phyloP scores from a whole-genome alignment of 2,888 invertebrate genomes.

The Plutella xylostella region DNA sequence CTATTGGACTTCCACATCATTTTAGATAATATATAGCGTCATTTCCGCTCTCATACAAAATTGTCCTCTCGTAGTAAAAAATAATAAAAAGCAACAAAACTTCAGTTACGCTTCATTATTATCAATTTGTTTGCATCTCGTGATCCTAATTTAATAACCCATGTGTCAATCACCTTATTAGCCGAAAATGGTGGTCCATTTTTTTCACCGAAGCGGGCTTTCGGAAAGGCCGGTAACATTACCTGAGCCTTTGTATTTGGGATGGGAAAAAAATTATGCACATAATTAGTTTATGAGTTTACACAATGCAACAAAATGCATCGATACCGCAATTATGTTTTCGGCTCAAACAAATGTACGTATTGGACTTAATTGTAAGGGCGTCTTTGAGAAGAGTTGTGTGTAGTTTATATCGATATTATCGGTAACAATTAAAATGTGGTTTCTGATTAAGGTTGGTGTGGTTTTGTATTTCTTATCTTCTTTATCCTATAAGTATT shows the following conservation, averaged over 20 bases:
- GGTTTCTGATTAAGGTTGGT: too few relatives aligned
- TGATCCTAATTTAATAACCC: slow-evolving; percentile 37
- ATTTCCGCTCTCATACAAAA: too few relatives aligned
- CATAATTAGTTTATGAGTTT: slow-evolving; percentile 62
- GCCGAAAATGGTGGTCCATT: slow-evolving; percentile 33
- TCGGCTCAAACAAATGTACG: slow-evolving; percentile 53
- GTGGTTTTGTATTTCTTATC: too few relatives aligned
- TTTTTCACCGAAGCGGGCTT: slow-evolving; percentile 25
- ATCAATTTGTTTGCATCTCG: too few relatives aligned
- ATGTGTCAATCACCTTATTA: slow-evolving; percentile 64
- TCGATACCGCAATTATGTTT: slow-evolving; percentile 50
- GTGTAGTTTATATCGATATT: not conserved
- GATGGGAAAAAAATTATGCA: slow-evolving; percentile 33
- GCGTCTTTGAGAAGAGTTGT: slow-evolving; percentile 17
- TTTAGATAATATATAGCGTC: too few relatives aligned
- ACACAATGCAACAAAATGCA: slow-evolving; percentile 49
- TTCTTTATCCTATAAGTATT: too few relatives aligned
- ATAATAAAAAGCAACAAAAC: too few relatives aligned
- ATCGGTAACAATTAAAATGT: too few relatives aligned
- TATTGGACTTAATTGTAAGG: slow-evolving; percentile 35
- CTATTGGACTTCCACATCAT: not conserved
- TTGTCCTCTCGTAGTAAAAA: too few relatives aligned
- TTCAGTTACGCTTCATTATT: too few relatives aligned
- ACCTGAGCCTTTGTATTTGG: slow-evolving; percentile 19
- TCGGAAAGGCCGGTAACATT: slow-evolving; percentile 48